Evolutionary conservation across 2,113 vertebrate species (phyloP), one percentile per base, ranked within the genome.

Genomic region (Proterorhinus semilunaris): DNA sequence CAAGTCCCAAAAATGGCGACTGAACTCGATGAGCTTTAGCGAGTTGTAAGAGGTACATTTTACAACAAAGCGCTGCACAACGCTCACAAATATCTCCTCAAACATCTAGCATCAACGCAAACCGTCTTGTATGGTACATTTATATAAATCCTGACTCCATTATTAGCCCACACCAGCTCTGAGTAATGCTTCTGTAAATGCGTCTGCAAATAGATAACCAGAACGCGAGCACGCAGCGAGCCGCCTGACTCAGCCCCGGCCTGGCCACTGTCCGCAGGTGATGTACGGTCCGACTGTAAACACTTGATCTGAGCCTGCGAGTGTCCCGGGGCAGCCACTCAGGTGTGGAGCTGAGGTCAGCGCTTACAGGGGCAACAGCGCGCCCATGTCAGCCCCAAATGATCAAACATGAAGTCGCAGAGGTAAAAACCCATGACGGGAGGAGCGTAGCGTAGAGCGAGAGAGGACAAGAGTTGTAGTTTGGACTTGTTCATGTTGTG

Each of bases 311-410:
- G 62, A 74, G 73, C 51, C 66, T 64, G 59, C 36, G 49, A 65
- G 74, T 74, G 62, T 65, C 59, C 76, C 74, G 65, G 65, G 75
- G 74, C 62, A 71, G 75, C 72, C 80, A 71, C 82, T 86, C 87
- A 83, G 83, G 82, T 83, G 83, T 75, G 78, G 76, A 74, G 82
- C 83, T 86, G 81, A 83, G 83, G 80, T 87, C 84, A 87, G 84
- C 83, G n/a, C 73, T 82, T 80, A 74, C 76, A 80, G 69, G 66
- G 57, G 74, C 80, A 78, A 75, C 75, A 46, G 46, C 10, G 47
- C 61, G 7, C 59, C 57, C 6, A 62, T 63, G 74, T 75, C 78
- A 61, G 63, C 75, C 75, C 67, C 84, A 84, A 88, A 87, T 86
- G 70, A 84, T 86, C 80, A 79, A 82, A 75, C 74, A 80, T 80